Base-by-base conservation (phyloP, 2,888 invertebrate genomes). In the Gisinianus flammeolus region DNA sequence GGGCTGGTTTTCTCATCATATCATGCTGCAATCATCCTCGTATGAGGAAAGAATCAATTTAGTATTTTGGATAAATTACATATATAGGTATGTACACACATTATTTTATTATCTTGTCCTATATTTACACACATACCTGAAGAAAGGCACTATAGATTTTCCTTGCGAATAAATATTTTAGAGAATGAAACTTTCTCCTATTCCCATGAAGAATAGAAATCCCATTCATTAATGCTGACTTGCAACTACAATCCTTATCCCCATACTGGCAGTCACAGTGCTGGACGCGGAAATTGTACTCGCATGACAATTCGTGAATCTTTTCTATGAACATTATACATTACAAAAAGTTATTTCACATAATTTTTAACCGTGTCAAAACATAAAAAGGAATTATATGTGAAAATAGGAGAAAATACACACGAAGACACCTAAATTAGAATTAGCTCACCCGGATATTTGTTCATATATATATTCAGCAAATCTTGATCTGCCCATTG, bases 401-500 rank as follows among this genome's bases (percentile, higher is more conserved):
- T 68, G 56, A 33, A 69, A 74, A 44, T 44, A 19, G 16, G n/a
- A 68, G 33, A 30, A 19, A 68, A 30, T 19, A 33, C 22, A 33
- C n/a, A n/a, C n/a, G n/a, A n/a, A n/a, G n/a, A n/a, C n/a, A n/a
- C n/a, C n/a, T n/a, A n/a, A n/a, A n/a, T n/a, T n/a, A n/a, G n/a
- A n/a, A n/a, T n/a, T n/a, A n/a, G n/a, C 33, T 85, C 87, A 91
- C 91, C 91, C 84, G 94, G 92, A 88, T 93, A 92, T 87, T 91
- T 93, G 87, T 94, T 93, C 86, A 96, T 94, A 86, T 94, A 93
- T 85, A 96, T 94, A 86, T 96, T 96, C 85, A 96, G 94, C 85
- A 96, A 92, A 89, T 97, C 97, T 89, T 97, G 97, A 88, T 98
- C 97, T 22, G 97, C 97, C 95, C 96, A 98, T 0, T 95, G 95